Percentiles rank a stretch among this genome's conserved stretches.
phyloP scores from a whole-genome alignment of 2,113 vertebrate genomes.

The Eulemur macaco region DNA sequence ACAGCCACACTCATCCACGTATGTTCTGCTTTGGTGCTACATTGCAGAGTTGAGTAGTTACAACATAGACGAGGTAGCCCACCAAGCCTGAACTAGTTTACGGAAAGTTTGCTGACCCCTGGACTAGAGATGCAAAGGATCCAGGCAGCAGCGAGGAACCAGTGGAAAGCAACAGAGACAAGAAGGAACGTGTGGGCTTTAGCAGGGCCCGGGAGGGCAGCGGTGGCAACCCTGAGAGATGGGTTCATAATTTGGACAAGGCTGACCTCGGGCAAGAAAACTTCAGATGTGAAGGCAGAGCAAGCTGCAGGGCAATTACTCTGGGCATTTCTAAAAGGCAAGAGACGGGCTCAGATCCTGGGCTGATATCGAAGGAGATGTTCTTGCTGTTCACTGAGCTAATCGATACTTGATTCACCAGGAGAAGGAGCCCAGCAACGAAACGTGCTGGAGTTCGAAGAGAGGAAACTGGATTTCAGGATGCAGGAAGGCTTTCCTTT shows the following conservation, averaged over 20 bases:
- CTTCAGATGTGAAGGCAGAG: background rate
- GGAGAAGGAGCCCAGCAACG: background rate
- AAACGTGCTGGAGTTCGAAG: background rate
- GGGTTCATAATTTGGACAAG: background rate
- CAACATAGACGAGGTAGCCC: background rate
- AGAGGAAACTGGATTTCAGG: background rate
- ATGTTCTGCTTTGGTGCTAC: background rate
- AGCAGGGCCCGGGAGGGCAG: background rate
- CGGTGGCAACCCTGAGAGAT: background rate
- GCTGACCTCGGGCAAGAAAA: background rate
- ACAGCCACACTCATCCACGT: background rate
- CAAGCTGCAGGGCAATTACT: background rate
- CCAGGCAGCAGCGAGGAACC: background rate
- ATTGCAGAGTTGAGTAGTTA: background rate
- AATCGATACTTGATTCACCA: background rate
- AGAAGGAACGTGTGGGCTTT: rapidly evolving
- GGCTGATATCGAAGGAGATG: background rate
- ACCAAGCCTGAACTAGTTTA: background rate
- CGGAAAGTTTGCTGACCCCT: background rate
- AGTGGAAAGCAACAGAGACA: background rate
- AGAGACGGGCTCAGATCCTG: background rate
- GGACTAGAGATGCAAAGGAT: background rate
- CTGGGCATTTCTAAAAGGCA: slow-evolving; percentile 6
- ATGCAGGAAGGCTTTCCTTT: background rate
- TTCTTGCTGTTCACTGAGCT: background rate